A percentile compares a stretch with the other conserved stretches of the same genome.
These are phyloP conservation scores for Muscidifurax raptorellus DNA, from an alignment of 1,140 invertebrate genomes.

Conservation along the genomic window DNA sequence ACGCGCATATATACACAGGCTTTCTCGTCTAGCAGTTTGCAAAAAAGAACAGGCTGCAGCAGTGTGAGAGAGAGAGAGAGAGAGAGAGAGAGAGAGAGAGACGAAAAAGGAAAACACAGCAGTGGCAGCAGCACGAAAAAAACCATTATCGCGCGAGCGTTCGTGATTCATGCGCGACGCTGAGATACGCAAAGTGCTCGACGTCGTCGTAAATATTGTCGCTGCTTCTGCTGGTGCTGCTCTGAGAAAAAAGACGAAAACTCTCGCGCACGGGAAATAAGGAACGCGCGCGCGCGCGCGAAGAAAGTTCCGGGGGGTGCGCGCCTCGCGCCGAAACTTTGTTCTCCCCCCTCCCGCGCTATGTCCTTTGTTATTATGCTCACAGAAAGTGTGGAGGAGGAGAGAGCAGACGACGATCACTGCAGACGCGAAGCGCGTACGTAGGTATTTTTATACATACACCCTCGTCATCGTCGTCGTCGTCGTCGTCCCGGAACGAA, in stretches of 20 bases:
- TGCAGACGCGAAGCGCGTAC: too few relatives aligned
- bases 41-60: neutral
- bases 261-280: neutral
- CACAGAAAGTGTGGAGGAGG: neutral
- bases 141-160: constrained; percentile 11
- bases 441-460: neutral
- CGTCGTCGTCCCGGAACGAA: neutral
- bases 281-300: neutral
- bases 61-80: too few relatives aligned
- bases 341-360: neutral
- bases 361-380: neutral
- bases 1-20: neutral
- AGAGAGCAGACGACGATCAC: neutral
- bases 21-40: neutral
- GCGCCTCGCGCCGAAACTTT: neutral
- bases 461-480: too few relatives aligned
- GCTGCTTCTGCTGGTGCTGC: neutral
- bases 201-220: constrained; percentile 31
- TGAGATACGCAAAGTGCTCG: constrained; percentile 35
- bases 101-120: neutral
- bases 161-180: constrained; percentile 41
- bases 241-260: constrained; percentile 6
- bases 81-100: too few relatives aligned
- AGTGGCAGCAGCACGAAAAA: constrained; percentile 5
- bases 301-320: constrained; percentile 4